phyloP scores from a whole-genome alignment of 2,888 invertebrate genomes.

The Nemoura dubitans region DNA sequence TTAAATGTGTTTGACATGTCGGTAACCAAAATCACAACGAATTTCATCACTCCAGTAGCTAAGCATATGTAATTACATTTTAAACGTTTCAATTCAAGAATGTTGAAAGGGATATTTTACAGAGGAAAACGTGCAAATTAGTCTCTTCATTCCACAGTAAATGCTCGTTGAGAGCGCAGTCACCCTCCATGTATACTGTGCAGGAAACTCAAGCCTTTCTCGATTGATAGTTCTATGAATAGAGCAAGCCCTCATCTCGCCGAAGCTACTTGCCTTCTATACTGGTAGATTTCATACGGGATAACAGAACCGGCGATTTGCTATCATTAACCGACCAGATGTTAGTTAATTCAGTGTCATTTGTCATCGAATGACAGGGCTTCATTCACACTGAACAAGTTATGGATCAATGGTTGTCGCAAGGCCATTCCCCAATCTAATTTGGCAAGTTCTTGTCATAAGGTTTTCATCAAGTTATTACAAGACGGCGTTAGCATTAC shows the following conservation, averaged over 20 bases:
- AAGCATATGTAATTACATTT: background rate
- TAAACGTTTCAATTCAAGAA: background rate
- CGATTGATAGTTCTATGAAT: background rate
- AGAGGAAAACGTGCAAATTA: background rate
- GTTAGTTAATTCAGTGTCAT: constrained; percentile 5
- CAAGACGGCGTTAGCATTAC: too few species aligned
- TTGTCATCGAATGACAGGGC: background rate
- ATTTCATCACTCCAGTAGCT: background rate
- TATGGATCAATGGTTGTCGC: background rate
- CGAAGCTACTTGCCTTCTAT: background rate
- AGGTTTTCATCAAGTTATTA: too few species aligned
- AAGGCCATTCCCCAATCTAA: background rate
- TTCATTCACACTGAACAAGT: background rate
- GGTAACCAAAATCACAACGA: background rate
- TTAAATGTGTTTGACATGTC: too few species aligned
- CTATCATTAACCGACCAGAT: constrained; percentile 17
- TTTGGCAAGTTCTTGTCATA: background rate
- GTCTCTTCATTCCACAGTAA: background rate
- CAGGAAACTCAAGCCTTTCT: background rate
- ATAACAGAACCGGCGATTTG: background rate
- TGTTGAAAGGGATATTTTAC: constrained; percentile 22
- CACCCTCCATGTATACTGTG: background rate
- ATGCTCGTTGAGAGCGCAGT: constrained; percentile 18
- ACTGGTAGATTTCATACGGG: constrained; percentile 2
- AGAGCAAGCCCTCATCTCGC: background rate